Base-by-base conservation (phyloP, 2,888 invertebrate species). In the Mellilla xanthometata region DNA sequence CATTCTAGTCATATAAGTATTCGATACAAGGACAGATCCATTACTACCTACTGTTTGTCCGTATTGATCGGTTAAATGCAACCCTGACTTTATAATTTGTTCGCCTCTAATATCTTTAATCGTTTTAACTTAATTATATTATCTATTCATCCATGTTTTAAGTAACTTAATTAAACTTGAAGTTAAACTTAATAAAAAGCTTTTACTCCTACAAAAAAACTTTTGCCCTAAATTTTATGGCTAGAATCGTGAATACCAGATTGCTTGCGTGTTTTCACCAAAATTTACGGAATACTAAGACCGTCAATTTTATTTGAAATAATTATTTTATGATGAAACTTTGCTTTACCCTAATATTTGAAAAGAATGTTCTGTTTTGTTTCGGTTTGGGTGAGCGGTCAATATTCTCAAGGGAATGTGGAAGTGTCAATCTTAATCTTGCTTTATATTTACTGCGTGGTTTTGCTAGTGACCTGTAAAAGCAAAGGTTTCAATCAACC, bases 41-140 rank as follows among this genome's bases (percentile, higher is more conserved):
- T 62, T 54, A 63, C 68, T 69, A n/a, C n/a, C n/a, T n/a, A n/a
- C n/a, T 72, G 68, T 70, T 72, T 69, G 68, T 72, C 72, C 73
- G 70, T 59, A 82, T 83, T 77, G 83, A 85, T 82, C 75, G 72
- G 54, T 50, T 52, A 48, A 52, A 60, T 54, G 64, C 36, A 36
- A 59, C 68, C 62, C 62, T 65, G 68, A 57, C 68, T 63, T 64
- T 56, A 60, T 66, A 62, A 60, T 63, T 57, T 59, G 58, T 56
- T 57, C 52, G 40, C 48, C 53, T 60, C 44, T 52, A 39, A 44
- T 35, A 42, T n/a, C 22, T 8, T 4, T 11, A 30, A 35, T 13
- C 30, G 6, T 1, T n/a, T 5, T 19, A 19, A 19, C 6, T 5
- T 19, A 19, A 19, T 8, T 24, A n/a, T 24, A 5, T 8, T n/a